Evolutionary conservation across 2,113 vertebrate genomes (phyloP).

Genomic region (Buteo buteo): DNA sequence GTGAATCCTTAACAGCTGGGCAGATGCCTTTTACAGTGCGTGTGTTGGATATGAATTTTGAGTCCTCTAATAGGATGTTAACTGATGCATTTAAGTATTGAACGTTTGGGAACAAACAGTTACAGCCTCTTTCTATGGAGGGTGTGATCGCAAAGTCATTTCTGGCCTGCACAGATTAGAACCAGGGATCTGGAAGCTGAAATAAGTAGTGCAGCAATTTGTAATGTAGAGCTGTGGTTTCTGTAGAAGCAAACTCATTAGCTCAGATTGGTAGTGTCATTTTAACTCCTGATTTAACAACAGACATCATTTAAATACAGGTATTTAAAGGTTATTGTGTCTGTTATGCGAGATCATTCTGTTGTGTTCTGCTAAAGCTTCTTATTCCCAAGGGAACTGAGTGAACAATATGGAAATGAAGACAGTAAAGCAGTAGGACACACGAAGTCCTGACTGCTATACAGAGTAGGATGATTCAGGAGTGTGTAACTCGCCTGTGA

Average conservation of each 20-base stretch:
- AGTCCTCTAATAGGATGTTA: background rate
- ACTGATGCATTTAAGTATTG: background rate
- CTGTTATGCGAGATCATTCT: background rate
- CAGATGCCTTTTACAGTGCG: background rate
- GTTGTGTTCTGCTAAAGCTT: background rate
- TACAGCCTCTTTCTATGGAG: background rate
- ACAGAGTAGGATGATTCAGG: background rate
- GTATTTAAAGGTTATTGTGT: background rate
- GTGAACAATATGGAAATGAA: background rate
- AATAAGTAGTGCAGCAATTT: background rate
- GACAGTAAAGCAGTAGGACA: background rate
- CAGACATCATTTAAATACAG: background rate
- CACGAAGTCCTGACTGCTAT: background rate
- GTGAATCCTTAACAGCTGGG: background rate
- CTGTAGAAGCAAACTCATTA: conserved; percentile 10
- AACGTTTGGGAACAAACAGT: background rate
- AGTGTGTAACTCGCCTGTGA: background rate
- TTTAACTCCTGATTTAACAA: background rate
- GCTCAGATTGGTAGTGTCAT: background rate
- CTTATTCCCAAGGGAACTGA: background rate
- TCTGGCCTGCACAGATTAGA: background rate
- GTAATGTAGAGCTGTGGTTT: background rate
- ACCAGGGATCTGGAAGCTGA: background rate
- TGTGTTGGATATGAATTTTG: background rate
- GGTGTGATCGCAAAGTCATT: background rate